Conservation (phyloP, 2,113 vertebrate genomes). For the Haemorhous mexicanus region DNA sequence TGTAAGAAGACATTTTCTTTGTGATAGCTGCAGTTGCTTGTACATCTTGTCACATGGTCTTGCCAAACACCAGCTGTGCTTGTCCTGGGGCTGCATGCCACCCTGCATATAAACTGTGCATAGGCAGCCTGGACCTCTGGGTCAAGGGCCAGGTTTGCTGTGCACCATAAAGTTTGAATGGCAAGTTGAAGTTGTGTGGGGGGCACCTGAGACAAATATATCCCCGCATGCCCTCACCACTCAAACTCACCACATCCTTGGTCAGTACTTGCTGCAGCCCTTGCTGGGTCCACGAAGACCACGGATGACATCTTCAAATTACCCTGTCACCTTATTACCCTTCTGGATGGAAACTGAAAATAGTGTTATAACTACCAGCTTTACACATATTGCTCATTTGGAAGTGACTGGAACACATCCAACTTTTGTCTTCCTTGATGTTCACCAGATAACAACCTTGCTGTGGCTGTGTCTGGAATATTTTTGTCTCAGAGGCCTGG, state of each 20-base stretch:
- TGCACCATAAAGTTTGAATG: background rate
- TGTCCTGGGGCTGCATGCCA: background rate
- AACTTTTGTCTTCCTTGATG: slow-evolving; percentile 6
- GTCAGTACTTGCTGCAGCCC: background rate
- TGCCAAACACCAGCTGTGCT: background rate
- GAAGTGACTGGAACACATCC: background rate
- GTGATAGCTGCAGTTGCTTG: background rate
- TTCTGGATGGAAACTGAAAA: background rate
- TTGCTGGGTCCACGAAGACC: background rate
- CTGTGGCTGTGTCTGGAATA: background rate
- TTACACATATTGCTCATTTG: background rate
- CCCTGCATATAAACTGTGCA: background rate
- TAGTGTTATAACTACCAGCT: background rate
- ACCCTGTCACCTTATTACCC: background rate
- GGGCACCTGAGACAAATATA: background rate
- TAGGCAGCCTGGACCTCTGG: background rate
- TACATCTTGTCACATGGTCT: background rate
- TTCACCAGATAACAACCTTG: background rate
- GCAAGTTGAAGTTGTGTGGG: rapidly evolving
- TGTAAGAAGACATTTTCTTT: background rate
- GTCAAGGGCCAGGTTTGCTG: background rate
- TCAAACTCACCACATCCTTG: background rate
- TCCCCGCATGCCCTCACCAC: rapidly evolving
- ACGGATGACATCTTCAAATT: background rate
- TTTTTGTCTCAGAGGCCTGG: background rate